phyloP scores from a whole-genome alignment of 2,888 invertebrate genomes.

The Theretra japonica region DNA sequence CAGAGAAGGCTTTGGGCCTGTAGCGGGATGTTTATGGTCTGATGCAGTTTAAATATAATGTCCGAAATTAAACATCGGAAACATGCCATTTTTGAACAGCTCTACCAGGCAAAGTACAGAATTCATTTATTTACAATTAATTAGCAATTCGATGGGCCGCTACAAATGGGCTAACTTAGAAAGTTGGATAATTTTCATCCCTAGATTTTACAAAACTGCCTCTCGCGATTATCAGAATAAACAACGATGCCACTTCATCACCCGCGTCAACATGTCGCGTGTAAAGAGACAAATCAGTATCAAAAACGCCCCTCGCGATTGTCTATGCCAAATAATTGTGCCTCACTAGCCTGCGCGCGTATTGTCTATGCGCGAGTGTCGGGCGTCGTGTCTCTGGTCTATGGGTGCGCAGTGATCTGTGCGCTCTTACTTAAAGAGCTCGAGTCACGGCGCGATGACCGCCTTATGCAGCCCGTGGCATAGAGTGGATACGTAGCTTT shows the following conservation, averaged over 20 bases:
- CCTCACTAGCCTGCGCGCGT: slow-evolving; percentile 18
- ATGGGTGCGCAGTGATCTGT: slow-evolving; percentile 26
- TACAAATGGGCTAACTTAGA: too few species aligned
- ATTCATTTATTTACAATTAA: too few species aligned
- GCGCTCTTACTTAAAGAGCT: slow-evolving; percentile 22
- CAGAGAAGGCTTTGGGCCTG: too few species aligned
- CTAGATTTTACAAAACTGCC: neutral
- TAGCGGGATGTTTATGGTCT: too few species aligned
- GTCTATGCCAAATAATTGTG: slow-evolving; percentile 21
- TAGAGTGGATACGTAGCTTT: slow-evolving; percentile 20
- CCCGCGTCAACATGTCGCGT: neutral
- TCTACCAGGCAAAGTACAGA: too few species aligned
- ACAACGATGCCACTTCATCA: neutral
- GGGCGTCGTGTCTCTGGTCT: slow-evolving; percentile 14
- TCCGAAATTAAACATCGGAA: too few species aligned
- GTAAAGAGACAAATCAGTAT: slow-evolving; percentile 1
- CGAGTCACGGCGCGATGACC: slow-evolving; percentile 29
- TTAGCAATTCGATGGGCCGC: too few species aligned
- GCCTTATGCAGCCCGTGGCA: slow-evolving; percentile 26
- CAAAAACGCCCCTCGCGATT: slow-evolving; percentile 20
- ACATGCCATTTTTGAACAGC: too few species aligned
- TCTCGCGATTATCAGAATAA: too few species aligned
- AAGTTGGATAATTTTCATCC: too few species aligned
- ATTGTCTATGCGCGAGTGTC: slow-evolving; percentile 21
- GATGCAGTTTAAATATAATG: too few species aligned